Evolutionary conservation across 2,113 vertebrate species (phyloP), one percentile per base, ranked within the genome.

Genomic region (Hippocampus mohnikei): DNA sequence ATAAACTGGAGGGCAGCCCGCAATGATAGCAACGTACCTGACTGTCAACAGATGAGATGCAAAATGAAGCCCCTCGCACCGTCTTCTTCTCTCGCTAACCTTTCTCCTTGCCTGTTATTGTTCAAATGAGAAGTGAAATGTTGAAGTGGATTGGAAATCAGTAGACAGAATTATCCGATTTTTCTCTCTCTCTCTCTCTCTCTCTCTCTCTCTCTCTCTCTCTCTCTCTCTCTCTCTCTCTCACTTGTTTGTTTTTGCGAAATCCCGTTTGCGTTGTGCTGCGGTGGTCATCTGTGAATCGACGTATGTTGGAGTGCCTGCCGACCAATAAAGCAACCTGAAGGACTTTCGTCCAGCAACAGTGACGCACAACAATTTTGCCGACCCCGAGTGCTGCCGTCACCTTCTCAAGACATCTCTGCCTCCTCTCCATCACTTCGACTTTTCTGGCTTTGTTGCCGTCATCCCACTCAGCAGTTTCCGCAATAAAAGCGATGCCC

Each of bases 31-130:
- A 90, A 88, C 90, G 88, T 86, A 81, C 80, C 84, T 83, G 87
- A 87, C 84, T 91, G 88, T 91, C 91, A 90, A 90, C 90, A 90
- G 87, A 89, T 81, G 76, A 88, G 83, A 89, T 90, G 86, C 82
- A 88, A 90, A 92, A 88, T 83, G 71, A 78, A 70, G 66, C 74
- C 73, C 67, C 46, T 33, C 56, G 29, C 48, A 2, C 63, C 52
- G 37, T 74, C 71, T 59, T 79, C 79, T 65, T 81, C 70, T 76
- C 65, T 61, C 73, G 67, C 67, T 66, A 82, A 74, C 69, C 66
- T 74, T 80, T 73, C 77, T 80, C 62, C 55, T 82, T 76, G 55
- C 60, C 60, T 75, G 73, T 79, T 88, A 86, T 91, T 87, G 79
- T 85, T 81, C 52, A 33, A 73, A 77, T 75, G 79, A 82, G 75